Percentiles rank a stretch among this genome's conserved stretches.
These are phyloP conservation scores for Spondyliosoma cantharus DNA, from an alignment of 2,797 vertebrate genomes.

Conservation along the genomic window DNA sequence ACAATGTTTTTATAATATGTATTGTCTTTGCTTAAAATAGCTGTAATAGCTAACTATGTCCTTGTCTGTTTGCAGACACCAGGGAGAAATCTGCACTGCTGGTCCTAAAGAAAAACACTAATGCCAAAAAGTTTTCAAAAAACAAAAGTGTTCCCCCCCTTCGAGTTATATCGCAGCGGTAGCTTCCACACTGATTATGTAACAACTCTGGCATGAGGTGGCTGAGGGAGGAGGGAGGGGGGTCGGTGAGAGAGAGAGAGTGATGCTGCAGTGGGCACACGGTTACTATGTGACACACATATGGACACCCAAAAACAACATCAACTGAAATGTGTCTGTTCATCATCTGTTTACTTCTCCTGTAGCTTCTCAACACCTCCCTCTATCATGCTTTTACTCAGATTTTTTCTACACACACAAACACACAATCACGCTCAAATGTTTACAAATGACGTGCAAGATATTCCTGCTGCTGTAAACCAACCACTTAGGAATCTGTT, in stretches of 20 bases:
- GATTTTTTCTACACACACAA: background rate
- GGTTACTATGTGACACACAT: slow-evolving; percentile 50
- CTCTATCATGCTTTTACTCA: slow-evolving; percentile 2
- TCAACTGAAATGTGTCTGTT: slow-evolving; percentile 1
- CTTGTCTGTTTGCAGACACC: background rate
- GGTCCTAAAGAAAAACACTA: background rate
- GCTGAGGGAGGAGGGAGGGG: slow-evolving; percentile 42
- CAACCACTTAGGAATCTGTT: background rate
- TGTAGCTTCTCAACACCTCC: background rate
- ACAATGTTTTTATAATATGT: background rate
- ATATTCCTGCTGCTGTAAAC: slow-evolving; percentile 12
- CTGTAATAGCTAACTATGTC: background rate
- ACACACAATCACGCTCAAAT: background rate
- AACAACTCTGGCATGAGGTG: slow-evolving; percentile 65
- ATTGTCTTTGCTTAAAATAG: background rate
- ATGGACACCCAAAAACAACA: slow-evolving; percentile 31
- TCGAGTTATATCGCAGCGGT: slow-evolving; percentile 36
- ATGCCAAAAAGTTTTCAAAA: slow-evolving; percentile 15
- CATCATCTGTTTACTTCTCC: slow-evolving; percentile 9
- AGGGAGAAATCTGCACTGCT: background rate
- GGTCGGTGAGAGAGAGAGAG: slow-evolving; percentile 31
- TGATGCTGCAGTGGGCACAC: slow-evolving; percentile 64
- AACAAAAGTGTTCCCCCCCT: slow-evolving; percentile 8
- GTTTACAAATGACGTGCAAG: slow-evolving; percentile 19
- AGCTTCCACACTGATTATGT: slow-evolving; percentile 69